Evolutionary conservation across 2,113 vertebrate genomes (phyloP), one percentile per base, ranked within the genome.

Genomic region (human): DNA sequence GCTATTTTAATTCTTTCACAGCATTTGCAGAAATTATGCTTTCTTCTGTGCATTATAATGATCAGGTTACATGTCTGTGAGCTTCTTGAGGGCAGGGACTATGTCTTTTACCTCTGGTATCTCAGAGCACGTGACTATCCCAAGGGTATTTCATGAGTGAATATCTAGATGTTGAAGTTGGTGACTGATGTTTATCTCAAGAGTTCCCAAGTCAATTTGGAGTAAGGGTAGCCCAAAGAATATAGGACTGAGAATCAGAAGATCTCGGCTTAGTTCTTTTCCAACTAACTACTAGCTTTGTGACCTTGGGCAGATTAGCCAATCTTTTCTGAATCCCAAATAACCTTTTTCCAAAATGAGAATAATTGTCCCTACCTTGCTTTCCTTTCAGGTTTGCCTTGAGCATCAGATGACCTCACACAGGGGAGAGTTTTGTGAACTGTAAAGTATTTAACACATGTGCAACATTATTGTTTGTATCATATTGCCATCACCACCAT

Each of bases 301-400:
- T 70, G 55, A 95, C n/a, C 16, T 48, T 86, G 66, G 43, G 12
- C 66, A 89, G 45, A 80, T 32, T 38, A 82, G 14, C 25, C 43
- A 64, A 32, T 72, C 50, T 94, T 89, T 59, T 50, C 66, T 89
- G 70, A 96, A 72, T 8, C 55, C 57, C 32, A 75, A 78, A 40
- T 16, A 66, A 48, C 79, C 92, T 3, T 61, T 97, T 96, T 84
- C 35, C 68, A 89, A 92, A 89, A 81, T 45, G 50, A 70, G 14
- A 20, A 16, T 52, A 55, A 66, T 59, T 17, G 35, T 45, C 7
- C 50, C 52, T 75, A 48, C 52, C 10, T 88, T 84, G 2, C 70
- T 55, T 91, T 75, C 40, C 38, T 45, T 43, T 57, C 16, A 85
- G 61, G 30, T 84, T 83, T 84, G 0, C 27, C 76, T 48, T 82